Percentiles rank a stretch among this genome's conserved stretches.
These are phyloP conservation scores for Apamea crenata DNA, from an alignment of 2,888 invertebrate genomes.

Conservation along the genomic window DNA sequence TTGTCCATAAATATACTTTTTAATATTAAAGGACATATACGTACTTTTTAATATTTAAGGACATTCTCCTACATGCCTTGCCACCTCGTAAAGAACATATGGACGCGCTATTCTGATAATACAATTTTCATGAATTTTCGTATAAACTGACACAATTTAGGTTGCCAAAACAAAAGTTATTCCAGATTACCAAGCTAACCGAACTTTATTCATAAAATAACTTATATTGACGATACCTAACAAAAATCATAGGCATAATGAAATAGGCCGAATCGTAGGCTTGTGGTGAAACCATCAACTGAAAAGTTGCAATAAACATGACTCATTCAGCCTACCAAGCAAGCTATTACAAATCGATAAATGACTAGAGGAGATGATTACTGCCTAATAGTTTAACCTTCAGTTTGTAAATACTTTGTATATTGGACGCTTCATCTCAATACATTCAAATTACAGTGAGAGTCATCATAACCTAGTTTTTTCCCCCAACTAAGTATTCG, in stretches of 20 bases:
- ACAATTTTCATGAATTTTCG: not conserved
- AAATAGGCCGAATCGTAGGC: not conserved
- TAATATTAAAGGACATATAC: not conserved
- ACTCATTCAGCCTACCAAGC: not conserved
- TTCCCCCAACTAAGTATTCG: too few relatives aligned
- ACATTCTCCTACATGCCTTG: not conserved
- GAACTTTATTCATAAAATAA: not conserved
- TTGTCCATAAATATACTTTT: not conserved
- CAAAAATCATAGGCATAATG: too few relatives aligned
- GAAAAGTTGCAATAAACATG: not conserved
- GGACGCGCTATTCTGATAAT: not conserved
- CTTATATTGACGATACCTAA: not conserved
- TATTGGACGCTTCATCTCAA: not conserved
- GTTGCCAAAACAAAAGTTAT: not conserved
- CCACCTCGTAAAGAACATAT: not conserved
- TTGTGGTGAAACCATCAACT: not conserved
- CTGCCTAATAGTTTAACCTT: constrained; percentile 17
- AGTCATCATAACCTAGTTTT: too few relatives aligned
- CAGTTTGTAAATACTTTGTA: not conserved
- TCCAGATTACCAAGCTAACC: not conserved
- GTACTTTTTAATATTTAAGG: not conserved
- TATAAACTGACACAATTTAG: not conserved
- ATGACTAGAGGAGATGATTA: not conserved
- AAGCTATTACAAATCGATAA: constrained; percentile 31
- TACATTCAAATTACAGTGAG: constrained; percentile 2